These are phyloP conservation scores for Pseudococcus longispinus DNA, from an alignment of 2,888 invertebrate species.

Conservation along the genomic window DNA sequence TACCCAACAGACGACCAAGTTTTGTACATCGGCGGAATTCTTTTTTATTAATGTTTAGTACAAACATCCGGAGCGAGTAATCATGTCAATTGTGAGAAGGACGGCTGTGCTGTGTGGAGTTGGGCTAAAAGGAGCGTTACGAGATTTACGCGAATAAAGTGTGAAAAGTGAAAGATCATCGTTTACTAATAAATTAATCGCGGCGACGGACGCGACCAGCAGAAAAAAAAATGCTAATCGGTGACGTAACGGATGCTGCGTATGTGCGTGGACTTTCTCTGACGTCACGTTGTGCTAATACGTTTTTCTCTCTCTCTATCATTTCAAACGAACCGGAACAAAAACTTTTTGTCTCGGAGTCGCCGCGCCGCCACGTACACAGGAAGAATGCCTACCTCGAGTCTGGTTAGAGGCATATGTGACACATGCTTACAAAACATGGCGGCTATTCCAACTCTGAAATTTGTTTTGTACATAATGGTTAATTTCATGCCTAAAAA, in stretches of 20 bases:
- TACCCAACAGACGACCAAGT: not conserved
- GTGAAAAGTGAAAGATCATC: constrained; percentile 45
- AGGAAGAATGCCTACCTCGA: constrained; percentile 23
- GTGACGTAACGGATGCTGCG: not conserved
- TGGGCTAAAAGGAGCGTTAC: not conserved
- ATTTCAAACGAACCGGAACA: constrained; percentile 41
- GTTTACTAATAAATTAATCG: constrained; percentile 42
- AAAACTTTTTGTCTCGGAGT: constrained; percentile 30
- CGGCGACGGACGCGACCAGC: not conserved
- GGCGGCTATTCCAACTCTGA: not conserved
- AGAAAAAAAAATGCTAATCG: not conserved
- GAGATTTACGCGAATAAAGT: not conserved
- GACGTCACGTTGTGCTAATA: constrained; percentile 49
- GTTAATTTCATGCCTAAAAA: constrained; percentile 32
- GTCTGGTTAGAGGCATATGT: not conserved
- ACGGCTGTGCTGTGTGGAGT: not conserved
- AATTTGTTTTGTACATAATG: constrained; percentile 26
- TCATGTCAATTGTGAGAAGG: constrained; percentile 24
- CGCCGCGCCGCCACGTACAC: not conserved
- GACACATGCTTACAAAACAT: constrained; percentile 20
- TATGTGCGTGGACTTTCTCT: constrained; percentile 42
- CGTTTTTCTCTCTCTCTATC: not conserved
- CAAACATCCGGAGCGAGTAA: constrained; percentile 37
- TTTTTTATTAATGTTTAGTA: constrained; percentile 23
- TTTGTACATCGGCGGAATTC: not conserved